Conservation (phyloP, 2,888 invertebrate genomes). For the Drosophila conformis region DNA sequence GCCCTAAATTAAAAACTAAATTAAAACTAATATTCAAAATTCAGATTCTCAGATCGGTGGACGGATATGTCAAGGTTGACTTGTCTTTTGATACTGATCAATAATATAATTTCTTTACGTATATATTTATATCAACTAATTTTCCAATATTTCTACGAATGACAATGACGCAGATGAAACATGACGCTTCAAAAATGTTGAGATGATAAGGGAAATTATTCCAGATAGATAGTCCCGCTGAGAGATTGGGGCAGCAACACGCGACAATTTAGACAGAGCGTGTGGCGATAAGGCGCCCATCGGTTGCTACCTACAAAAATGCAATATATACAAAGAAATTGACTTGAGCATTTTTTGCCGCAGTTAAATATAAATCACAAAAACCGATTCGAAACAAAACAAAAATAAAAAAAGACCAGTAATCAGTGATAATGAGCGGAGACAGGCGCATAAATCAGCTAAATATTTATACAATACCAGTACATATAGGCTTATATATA, state of each 20-base stretch:
- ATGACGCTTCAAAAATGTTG: slow-evolving; percentile 19
- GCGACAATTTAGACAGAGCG: slow-evolving; percentile 23
- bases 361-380: slow-evolving; percentile 56
- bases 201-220: slow-evolving; percentile 14
- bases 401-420: background rate
- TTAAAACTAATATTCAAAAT: background rate
- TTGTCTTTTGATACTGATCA: background rate
- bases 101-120: background rate
- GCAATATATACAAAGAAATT: background rate
- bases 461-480: background rate
- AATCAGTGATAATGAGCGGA: slow-evolving; percentile 21
- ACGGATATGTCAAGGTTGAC: background rate
- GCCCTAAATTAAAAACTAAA: too few relatives aligned
- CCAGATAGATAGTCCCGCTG: slow-evolving; percentile 5
- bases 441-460: slow-evolving; percentile 16
- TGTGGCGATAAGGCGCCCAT: slow-evolving; percentile 42
- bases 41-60: background rate
- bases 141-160: background rate
- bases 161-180: slow-evolving; percentile 49
- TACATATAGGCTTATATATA: background rate
- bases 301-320: slow-evolving; percentile 55
- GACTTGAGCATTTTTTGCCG: slow-evolving; percentile 28
- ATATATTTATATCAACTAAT: background rate
- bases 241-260: slow-evolving; percentile 45
- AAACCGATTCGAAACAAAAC: slow-evolving; percentile 17